phyloP scores from a whole-genome alignment of 2,888 invertebrate species.

The Limnephilus marmoratus region DNA sequence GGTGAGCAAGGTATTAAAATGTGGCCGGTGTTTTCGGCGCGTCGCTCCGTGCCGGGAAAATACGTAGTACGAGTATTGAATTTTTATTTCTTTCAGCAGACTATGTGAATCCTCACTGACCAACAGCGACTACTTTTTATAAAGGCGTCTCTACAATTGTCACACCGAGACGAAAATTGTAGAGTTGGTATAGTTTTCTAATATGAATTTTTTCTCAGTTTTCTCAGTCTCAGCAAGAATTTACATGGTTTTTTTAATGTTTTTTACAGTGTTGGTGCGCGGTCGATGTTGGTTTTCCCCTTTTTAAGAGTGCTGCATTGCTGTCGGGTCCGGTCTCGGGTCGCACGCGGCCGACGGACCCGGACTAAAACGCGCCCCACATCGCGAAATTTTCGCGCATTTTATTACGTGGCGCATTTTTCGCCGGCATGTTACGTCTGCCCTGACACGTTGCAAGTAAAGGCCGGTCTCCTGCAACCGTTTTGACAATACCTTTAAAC shows the following conservation, averaged over 20 bases:
- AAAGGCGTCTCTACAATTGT: neutral
- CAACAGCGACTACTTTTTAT: too few species aligned
- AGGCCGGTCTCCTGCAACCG: too few species aligned
- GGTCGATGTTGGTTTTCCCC: neutral
- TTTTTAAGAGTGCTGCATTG: slow-evolving; percentile 3
- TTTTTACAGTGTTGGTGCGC: neutral
- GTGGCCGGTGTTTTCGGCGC: neutral
- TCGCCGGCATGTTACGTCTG: slow-evolving; percentile 1
- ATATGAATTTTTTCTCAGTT: too few species aligned
- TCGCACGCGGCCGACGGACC: slow-evolving; percentile 29
- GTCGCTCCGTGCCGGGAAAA: neutral
- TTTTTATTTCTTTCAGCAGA: slow-evolving; percentile 17
- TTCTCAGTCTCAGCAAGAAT: too few species aligned
- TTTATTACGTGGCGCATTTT: slow-evolving; percentile 45
- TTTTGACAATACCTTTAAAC: too few species aligned
- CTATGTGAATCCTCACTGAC: neutral
- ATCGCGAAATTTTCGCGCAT: slow-evolving; percentile 41
- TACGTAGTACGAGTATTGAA: neutral
- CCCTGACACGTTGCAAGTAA: neutral
- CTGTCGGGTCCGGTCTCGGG: neutral
- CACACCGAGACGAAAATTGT: neutral
- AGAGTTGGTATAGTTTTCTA: neutral
- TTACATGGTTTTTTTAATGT: too few species aligned
- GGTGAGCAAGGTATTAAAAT: neutral
- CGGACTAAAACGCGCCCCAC: slow-evolving; percentile 8